Evolutionary conservation across 2,113 vertebrate species (phyloP).

Genomic region (Piprites chloris): DNA sequence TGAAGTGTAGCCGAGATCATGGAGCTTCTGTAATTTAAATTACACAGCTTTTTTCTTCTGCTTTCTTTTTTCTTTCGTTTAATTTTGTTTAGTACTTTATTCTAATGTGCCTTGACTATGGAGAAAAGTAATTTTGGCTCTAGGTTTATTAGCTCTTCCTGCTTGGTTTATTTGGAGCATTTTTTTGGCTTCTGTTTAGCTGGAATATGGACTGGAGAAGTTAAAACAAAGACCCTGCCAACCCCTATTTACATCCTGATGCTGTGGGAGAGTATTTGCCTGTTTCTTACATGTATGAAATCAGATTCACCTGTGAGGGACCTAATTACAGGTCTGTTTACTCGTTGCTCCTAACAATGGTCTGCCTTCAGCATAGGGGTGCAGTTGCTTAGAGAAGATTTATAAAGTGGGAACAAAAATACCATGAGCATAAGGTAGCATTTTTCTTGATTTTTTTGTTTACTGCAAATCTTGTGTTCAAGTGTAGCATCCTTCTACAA

Average conservation of each 20-base stretch:
- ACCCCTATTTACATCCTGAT: not conserved
- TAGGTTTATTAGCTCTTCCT: not conserved
- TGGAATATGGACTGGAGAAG: not conserved
- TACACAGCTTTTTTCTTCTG: not conserved
- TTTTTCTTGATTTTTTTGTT: constrained; percentile 22
- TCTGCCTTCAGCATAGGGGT: not conserved
- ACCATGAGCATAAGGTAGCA: not conserved
- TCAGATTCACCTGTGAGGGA: not conserved
- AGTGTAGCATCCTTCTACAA: not conserved
- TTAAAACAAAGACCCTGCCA: not conserved
- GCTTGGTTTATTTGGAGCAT: not conserved
- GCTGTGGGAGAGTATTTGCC: not conserved
- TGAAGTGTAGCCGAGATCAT: not conserved
- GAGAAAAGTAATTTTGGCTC: not conserved
- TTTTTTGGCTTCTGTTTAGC: not conserved
- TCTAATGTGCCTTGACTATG: not conserved
- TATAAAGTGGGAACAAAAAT: not conserved
- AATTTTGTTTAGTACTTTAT: not conserved
- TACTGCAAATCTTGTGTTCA: not conserved
- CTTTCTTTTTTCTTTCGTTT: too few relatives aligned
- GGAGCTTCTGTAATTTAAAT: not conserved
- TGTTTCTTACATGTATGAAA: not conserved
- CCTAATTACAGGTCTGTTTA: not conserved
- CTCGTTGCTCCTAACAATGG: not conserved
- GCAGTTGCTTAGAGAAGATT: not conserved